Percentiles rank a stretch among this genome's conserved stretches.
Evolutionary conservation across 1,140 invertebrate genomes (phyloP).

Genomic region (Apis florea): DNA sequence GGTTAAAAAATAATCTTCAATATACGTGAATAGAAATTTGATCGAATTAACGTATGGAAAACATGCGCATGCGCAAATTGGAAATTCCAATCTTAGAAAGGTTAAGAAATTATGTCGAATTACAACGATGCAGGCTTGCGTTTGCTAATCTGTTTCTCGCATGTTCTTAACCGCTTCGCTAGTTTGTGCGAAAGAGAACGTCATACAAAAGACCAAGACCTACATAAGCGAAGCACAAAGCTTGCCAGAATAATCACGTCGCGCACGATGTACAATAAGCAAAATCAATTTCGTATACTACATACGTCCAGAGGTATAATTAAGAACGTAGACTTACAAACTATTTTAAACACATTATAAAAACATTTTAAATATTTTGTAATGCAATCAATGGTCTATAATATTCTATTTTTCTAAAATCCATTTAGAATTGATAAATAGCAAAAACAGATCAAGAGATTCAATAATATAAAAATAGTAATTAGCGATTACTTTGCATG

Average conservation of each 20-base stretch:
- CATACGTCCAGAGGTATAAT: background rate
- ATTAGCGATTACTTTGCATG: conserved; percentile 26
- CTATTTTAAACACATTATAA: conserved; percentile 2
- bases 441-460: conserved; percentile 7
- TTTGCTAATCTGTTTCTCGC: conserved; percentile 46
- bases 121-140: conserved; percentile 13
- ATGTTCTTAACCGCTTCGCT: conserved; percentile 24
- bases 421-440: background rate
- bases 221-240: conserved; percentile 32
- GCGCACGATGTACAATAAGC: conserved; percentile 1
- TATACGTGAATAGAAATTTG: background rate
- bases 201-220: conserved; percentile 45
- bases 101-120: conserved; percentile 33
- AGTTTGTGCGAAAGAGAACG: conserved; percentile 41
- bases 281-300: conserved; percentile 19
- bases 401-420: background rate
- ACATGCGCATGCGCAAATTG: background rate
- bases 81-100: conserved; percentile 2
- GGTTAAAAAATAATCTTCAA: too few relatives aligned
- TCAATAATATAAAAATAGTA: background rate
- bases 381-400: background rate
- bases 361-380: background rate
- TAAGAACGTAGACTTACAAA: conserved; percentile 13
- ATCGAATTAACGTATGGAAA: background rate
- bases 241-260: conserved; percentile 23